Percentiles rank a stretch among this genome's conserved stretches.
Evolutionary conservation across 2,113 vertebrate genomes (phyloP).

Genomic region (Solenodon paradoxus): DNA sequence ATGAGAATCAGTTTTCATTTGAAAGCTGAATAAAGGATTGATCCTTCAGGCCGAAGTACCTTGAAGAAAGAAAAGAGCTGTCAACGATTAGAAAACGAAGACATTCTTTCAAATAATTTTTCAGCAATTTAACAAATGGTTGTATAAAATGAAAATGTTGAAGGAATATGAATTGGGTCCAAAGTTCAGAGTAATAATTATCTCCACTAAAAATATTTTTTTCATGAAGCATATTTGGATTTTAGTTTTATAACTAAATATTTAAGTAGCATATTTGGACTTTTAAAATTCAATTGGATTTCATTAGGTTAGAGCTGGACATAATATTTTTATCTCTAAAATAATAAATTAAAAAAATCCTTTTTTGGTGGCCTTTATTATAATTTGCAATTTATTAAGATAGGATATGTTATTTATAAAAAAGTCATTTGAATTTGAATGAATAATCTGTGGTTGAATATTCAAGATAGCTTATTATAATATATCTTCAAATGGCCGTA

Average conservation of each 20-base stretch:
- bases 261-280: not conserved
- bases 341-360: not conserved
- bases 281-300: not conserved
- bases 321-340: constrained; percentile 19
- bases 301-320: constrained; percentile 28
- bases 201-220: not conserved
- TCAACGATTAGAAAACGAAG: constrained; percentile 52
- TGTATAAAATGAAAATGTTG: constrained; percentile 36
- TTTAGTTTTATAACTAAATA: constrained; percentile 47
- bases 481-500: not conserved
- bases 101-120: constrained; percentile 55
- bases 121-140: constrained; percentile 41
- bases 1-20: constrained; percentile 50
- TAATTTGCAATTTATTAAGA: constrained; percentile 5
- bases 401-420: not conserved
- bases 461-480: not conserved
- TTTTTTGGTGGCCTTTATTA: not conserved
- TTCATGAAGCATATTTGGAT: constrained; percentile 20
- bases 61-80: constrained; percentile 49
- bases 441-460: not conserved
- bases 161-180: constrained; percentile 26
- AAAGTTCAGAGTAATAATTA: constrained; percentile 20
- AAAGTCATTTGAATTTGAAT: not conserved
- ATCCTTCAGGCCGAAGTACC: not conserved
- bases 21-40: constrained; percentile 58